Conservation (phyloP, 64 coral and sea anemone species). For the Dendronephthya gigantea region DNA sequence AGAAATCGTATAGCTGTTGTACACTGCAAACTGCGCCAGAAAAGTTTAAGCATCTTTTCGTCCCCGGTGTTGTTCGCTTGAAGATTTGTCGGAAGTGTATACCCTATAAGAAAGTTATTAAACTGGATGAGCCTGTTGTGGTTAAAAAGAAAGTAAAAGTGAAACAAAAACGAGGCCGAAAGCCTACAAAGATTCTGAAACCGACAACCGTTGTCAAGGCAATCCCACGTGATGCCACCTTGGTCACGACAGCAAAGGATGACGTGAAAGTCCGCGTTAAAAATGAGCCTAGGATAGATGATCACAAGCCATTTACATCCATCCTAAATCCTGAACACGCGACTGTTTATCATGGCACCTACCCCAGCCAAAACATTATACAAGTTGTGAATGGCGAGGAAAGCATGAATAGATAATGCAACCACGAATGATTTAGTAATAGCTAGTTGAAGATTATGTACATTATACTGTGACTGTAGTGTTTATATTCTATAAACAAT, state of each 20-base stretch:
- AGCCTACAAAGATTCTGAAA: background rate
- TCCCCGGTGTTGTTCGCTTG: background rate
- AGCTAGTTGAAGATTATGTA: too few relatives aligned
- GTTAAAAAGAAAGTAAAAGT: constrained; percentile 3
- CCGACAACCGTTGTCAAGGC: background rate
- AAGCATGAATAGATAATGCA: too few relatives aligned
- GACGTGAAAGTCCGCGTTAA: background rate
- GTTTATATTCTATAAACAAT: background rate
- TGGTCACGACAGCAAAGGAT: background rate
- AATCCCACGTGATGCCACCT: background rate
- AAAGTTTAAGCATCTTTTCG: constrained; percentile 1
- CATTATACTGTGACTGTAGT: background rate
- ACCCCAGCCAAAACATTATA: background rate
- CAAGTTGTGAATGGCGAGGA: background rate
- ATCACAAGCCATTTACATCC: background rate
- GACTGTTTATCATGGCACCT: background rate
- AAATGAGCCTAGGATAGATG: background rate
- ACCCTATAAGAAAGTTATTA: background rate
- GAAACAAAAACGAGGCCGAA: constrained; percentile 15
- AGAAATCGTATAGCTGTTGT: constrained; percentile 14
- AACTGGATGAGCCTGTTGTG: background rate
- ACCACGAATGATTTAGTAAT: too few relatives aligned
- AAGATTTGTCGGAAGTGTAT: constrained; percentile 13
- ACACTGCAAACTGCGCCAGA: constrained; percentile 1
- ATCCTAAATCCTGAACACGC: background rate